phyloP scores from a whole-genome alignment of 2,797 vertebrate genomes.

The Acanthiza pusilla region DNA sequence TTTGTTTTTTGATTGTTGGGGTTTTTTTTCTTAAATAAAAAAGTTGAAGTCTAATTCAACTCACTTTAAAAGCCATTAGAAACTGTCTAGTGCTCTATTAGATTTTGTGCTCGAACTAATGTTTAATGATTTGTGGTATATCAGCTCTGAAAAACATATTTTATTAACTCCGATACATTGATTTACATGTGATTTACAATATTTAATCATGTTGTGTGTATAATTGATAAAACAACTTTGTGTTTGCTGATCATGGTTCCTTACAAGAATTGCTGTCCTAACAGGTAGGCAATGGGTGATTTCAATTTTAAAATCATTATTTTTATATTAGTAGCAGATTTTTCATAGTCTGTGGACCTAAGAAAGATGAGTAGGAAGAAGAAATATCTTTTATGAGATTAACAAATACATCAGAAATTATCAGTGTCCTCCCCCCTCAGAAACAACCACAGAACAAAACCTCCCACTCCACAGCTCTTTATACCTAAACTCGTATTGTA shows the following conservation, averaged over 20 bases:
- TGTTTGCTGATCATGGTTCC: background rate
- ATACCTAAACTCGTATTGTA: background rate
- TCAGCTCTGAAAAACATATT: background rate
- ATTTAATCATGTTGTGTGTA: background rate
- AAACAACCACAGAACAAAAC: background rate
- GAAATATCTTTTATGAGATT: background rate
- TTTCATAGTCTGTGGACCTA: background rate
- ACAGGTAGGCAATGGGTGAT: background rate
- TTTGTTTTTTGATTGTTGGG: background rate
- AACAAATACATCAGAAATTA: background rate
- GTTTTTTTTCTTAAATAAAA: background rate
- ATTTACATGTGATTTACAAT: background rate
- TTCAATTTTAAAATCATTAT: background rate
- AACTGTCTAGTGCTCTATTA: background rate
- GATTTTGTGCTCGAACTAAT: background rate
- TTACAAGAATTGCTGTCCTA: background rate
- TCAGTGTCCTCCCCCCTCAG: no score
- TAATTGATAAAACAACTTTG: background rate
- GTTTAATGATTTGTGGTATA: background rate
- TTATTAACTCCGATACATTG: background rate
- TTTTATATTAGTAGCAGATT: background rate
- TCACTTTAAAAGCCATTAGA: background rate
- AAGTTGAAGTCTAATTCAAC: background rate
- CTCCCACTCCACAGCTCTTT: background rate
- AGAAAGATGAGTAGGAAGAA: background rate